phyloP scores from a whole-genome alignment of 2,888 invertebrate species.

The Geotrupes spiniger region DNA sequence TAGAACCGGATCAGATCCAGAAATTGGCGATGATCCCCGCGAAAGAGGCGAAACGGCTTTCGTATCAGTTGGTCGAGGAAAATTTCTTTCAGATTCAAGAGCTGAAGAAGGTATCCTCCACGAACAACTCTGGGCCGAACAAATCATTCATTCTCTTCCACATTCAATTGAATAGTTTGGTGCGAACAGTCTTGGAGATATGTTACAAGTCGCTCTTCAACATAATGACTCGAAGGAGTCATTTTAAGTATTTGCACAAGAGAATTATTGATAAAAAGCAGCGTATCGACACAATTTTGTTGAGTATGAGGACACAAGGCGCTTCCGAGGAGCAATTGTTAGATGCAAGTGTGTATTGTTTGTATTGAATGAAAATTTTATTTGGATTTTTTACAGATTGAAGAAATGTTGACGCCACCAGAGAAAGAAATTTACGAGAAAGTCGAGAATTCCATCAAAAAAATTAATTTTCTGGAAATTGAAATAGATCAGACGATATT shows the following conservation, averaged over 20 bases:
- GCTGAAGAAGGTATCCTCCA: slow-evolving; percentile 54
- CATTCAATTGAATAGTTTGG: slow-evolving; percentile 67
- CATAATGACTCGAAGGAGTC: slow-evolving; percentile 62
- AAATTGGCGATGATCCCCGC: slow-evolving; percentile 90
- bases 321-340: slow-evolving; percentile 75
- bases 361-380: slow-evolving; percentile 3
- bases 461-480: slow-evolving; percentile 73
- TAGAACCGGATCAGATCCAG: slow-evolving; percentile 91
- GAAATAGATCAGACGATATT: slow-evolving; percentile 70
- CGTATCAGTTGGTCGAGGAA: slow-evolving; percentile 82
- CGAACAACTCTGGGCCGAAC: slow-evolving; percentile 69
- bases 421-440: slow-evolving; percentile 73
- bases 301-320: slow-evolving; percentile 74
- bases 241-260: slow-evolving; percentile 66
- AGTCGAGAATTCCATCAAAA: slow-evolving; percentile 72
- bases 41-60: slow-evolving; percentile 87
- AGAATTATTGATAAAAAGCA: slow-evolving; percentile 84
- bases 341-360: slow-evolving; percentile 58
- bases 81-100: slow-evolving; percentile 72
- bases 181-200: slow-evolving; percentile 65
- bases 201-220: slow-evolving; percentile 72
- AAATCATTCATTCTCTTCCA: slow-evolving; percentile 79
- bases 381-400: slow-evolving; percentile 62
- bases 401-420: slow-evolving; percentile 83
- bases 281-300: slow-evolving; percentile 76